phyloP scores from a whole-genome alignment of 2,797 vertebrate species.

The Microctenopoma lineatum region DNA sequence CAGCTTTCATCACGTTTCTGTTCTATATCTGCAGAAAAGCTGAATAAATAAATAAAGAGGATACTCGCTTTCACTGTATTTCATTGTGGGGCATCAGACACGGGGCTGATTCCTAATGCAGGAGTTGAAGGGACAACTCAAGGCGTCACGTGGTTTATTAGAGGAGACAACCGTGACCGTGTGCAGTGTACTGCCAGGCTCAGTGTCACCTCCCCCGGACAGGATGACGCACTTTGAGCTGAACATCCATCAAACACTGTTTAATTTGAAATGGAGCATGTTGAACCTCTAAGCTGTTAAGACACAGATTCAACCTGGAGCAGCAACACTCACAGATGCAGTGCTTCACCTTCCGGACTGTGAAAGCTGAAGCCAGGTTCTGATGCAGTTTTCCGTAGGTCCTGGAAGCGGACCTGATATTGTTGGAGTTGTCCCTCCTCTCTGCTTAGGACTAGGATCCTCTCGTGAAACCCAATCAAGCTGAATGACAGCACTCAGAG shows the following conservation, averaged over 20 bases:
- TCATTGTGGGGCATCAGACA: slow-evolving; percentile 25
- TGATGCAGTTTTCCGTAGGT: slow-evolving; percentile 8
- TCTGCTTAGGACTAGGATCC: slow-evolving; percentile 57
- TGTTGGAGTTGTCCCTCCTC: slow-evolving; percentile 49
- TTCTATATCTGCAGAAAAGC: not conserved
- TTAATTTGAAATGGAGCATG: slow-evolving; percentile 47
- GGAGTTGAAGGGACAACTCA: slow-evolving; percentile 53
- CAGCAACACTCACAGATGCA: slow-evolving; percentile 27
- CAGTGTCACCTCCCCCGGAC: slow-evolving; percentile 28
- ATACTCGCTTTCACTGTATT: not conserved
- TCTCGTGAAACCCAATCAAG: slow-evolving; percentile 67
- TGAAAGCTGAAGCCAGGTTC: not conserved
- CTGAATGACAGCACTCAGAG: slow-evolving; percentile 71
- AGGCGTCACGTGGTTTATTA: slow-evolving; percentile 53
- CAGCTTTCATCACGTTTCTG: not conserved
- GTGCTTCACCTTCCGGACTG: slow-evolving; percentile 1
- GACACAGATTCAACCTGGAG: slow-evolving; percentile 24
- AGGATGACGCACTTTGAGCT: slow-evolving; percentile 56
- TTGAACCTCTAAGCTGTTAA: slow-evolving; percentile 41
- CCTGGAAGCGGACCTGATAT: slow-evolving; percentile 56
- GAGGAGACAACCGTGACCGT: slow-evolving; percentile 67
- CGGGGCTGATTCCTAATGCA: slow-evolving; percentile 9
- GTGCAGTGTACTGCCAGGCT: slow-evolving; percentile 17
- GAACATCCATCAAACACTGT: slow-evolving; percentile 44
- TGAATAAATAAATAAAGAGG: too few species aligned